Evolutionary conservation across 2,113 vertebrate genomes (phyloP).

Genomic region (Gorsachius goisagi): DNA sequence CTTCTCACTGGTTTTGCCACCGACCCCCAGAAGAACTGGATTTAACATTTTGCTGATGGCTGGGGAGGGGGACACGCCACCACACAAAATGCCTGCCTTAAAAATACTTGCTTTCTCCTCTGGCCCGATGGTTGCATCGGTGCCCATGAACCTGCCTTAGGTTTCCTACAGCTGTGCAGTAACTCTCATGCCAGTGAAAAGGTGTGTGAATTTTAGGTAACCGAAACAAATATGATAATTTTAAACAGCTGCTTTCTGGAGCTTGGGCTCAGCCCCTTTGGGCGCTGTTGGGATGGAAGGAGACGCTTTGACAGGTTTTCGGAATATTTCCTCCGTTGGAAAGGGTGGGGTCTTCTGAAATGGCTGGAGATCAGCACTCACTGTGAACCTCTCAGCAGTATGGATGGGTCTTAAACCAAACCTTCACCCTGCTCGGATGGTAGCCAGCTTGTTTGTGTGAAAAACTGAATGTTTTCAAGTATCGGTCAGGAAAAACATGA

Average conservation of each 20-base stretch:
- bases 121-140: background rate
- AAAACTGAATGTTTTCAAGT: background rate
- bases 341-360: background rate
- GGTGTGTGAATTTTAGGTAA: background rate
- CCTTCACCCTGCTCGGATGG: background rate
- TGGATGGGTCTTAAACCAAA: background rate
- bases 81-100: background rate
- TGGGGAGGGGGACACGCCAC: background rate
- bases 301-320: background rate
- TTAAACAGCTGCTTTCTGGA: background rate
- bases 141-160: background rate
- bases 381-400: background rate
- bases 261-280: background rate
- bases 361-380: no score
- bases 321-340: background rate
- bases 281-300: background rate
- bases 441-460: background rate
- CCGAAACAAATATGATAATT: background rate
- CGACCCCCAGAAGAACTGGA: background rate
- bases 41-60: background rate
- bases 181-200: background rate
- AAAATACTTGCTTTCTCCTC: background rate
- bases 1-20: background rate
- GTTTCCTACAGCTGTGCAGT: background rate
- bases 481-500: background rate